Percentiles rank a stretch among this genome's conserved stretches.
Evolutionary conservation across 1,140 invertebrate species (phyloP).

Genomic region (Xylocopa sonorina): DNA sequence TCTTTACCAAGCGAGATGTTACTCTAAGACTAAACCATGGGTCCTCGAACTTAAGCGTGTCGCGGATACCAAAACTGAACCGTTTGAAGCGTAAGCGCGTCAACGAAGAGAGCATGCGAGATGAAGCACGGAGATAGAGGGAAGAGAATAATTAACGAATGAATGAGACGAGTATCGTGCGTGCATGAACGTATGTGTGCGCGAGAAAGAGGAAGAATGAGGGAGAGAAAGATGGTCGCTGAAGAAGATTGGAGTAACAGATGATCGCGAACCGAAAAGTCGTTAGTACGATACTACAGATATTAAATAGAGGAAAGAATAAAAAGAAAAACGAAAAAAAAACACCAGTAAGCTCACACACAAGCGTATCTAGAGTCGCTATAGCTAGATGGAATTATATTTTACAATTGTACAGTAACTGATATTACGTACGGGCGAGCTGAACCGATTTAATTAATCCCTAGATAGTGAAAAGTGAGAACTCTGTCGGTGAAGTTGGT

Average conservation of each 20-base stretch:
- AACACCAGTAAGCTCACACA: slow-evolving; percentile 49
- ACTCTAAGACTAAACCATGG: slow-evolving; percentile 61
- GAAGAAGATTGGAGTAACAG: too few relatives aligned
- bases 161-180: not conserved
- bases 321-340: slow-evolving; percentile 40
- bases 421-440: slow-evolving; percentile 66
- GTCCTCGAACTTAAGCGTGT: slow-evolving; percentile 42
- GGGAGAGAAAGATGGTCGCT: not conserved
- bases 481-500: slow-evolving; percentile 14
- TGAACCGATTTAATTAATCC: slow-evolving; percentile 63
- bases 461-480: slow-evolving; percentile 63
- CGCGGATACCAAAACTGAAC: slow-evolving; percentile 41
- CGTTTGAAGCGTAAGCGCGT: slow-evolving; percentile 43
- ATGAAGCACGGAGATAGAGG: not conserved
- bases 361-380: slow-evolving; percentile 71
- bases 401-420: slow-evolving; percentile 77
- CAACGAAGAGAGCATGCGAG: not conserved
- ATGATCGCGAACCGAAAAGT: slow-evolving; percentile 19
- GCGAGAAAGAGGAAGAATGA: too few relatives aligned
- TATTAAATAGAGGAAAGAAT: slow-evolving; percentile 41
- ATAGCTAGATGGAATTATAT: slow-evolving; percentile 78
- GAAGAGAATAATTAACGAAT: not conserved
- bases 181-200: not conserved
- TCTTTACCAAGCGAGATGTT: slow-evolving; percentile 73
- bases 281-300: slow-evolving; percentile 24